Evolutionary conservation across 2,797 vertebrate genomes (phyloP).

Genomic region (Smutsia temminckii): DNA sequence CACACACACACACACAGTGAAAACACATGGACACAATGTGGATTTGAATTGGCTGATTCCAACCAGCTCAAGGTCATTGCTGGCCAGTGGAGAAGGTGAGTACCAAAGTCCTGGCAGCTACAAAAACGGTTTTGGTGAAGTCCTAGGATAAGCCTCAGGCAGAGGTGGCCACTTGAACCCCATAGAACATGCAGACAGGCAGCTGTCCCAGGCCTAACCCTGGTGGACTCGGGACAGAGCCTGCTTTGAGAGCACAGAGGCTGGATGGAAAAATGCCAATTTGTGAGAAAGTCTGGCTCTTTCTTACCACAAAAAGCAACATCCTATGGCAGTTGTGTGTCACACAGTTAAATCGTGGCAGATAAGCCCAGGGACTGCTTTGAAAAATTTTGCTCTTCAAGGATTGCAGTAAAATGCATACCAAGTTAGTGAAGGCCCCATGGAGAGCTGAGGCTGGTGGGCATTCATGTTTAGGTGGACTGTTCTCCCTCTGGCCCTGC

Average conservation of each 20-base stretch:
- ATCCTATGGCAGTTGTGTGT: background rate
- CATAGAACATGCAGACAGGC: rapidly evolving
- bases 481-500: background rate
- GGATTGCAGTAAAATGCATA: rapidly evolving
- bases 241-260: background rate
- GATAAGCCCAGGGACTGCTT: background rate
- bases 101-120: no score
- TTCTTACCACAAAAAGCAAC: background rate
- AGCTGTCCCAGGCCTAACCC: background rate
- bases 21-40: rapidly evolving
- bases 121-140: background rate
- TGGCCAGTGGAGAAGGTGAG: background rate
- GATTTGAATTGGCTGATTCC: background rate
- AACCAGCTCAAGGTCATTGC: background rate
- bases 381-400: no score
- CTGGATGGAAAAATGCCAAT: background rate
- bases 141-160: background rate
- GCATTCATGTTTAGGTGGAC: rapidly evolving
- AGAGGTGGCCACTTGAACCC: background rate
- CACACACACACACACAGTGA: background rate
- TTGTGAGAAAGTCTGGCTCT: background rate
- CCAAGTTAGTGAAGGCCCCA: rapidly evolving
- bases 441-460: rapidly evolving
- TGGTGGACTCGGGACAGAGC: background rate
- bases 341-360: background rate